A percentile compares a stretch with the other conserved stretches of the same genome.
Evolutionary conservation across 2,888 invertebrate genomes (phyloP).

Genomic region (Osmoderma eremita): DNA sequence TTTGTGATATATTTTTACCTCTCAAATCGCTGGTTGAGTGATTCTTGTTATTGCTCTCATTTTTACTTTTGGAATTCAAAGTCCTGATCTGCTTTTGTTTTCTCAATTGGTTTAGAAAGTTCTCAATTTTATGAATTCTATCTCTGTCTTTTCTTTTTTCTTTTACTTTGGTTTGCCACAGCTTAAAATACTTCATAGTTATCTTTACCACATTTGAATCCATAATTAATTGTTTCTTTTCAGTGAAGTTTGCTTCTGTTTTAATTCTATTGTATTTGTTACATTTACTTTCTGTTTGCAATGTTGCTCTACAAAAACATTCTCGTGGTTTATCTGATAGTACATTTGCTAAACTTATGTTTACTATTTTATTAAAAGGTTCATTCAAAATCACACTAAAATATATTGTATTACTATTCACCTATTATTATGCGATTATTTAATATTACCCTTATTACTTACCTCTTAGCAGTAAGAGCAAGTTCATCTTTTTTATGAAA

Average conservation of each 20-base stretch:
- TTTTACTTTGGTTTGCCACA: conserved; percentile 34
- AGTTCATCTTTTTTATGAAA: conserved; percentile 10
- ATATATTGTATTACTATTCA: background rate
- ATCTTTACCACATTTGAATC: conserved; percentile 20
- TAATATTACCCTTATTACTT: background rate
- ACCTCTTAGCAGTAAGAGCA: conserved; percentile 28
- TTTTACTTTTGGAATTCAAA: conserved; percentile 14
- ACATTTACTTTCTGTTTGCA: background rate
- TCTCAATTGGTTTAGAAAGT: conserved; percentile 34
- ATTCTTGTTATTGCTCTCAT: background rate
- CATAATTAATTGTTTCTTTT: background rate
- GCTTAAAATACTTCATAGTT: conserved; percentile 37
- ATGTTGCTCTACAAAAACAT: too few species aligned
- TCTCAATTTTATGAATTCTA: conserved; percentile 28
- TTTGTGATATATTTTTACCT: conserved; percentile 16
- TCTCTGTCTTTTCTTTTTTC: conserved; percentile 16
- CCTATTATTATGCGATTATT: background rate
- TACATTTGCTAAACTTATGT: conserved; percentile 21
- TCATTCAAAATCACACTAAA: conserved; percentile 37
- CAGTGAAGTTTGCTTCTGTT: background rate
- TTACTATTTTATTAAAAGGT: conserved; percentile 36
- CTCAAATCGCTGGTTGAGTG: background rate
- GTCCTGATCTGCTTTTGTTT: background rate
- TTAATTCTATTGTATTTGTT: background rate
- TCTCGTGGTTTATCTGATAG: conserved; percentile 1